phyloP scores from a whole-genome alignment of 2,797 vertebrate genomes.

The Halcyon leucocephala region DNA sequence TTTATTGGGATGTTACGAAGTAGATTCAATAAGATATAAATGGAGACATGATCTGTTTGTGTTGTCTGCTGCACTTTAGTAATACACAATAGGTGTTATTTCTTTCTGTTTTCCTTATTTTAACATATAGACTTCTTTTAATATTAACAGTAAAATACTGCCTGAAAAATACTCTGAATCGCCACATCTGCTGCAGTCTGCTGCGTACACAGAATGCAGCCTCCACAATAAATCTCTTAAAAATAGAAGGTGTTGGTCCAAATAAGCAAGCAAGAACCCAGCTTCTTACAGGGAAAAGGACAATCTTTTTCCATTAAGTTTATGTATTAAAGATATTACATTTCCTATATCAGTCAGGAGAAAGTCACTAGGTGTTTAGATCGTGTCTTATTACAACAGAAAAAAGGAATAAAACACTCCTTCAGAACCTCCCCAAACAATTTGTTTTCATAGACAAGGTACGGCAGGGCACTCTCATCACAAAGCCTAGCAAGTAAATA shows the following conservation, averaged over 20 bases:
- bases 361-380: not conserved
- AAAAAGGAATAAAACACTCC: not conserved
- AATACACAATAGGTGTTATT: not conserved
- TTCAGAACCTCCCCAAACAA: not conserved
- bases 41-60: not conserved
- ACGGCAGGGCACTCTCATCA: not conserved
- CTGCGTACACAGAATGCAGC: not conserved
- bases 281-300: not conserved
- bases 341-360: not conserved
- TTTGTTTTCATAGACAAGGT: slow-evolving; percentile 20
- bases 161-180: not conserved
- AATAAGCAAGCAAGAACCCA: not conserved
- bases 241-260: not conserved
- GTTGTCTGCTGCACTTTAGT: not conserved
- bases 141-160: not conserved
- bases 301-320: not conserved
- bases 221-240: not conserved
- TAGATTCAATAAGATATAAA: not conserved
- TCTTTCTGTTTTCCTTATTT: not conserved
- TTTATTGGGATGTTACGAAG: not conserved
- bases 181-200: not conserved
- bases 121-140: not conserved
- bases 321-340: slow-evolving; percentile 1
- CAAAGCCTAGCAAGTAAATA: slow-evolving; percentile 4
- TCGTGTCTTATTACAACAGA: not conserved